These are phyloP conservation scores for Cichladusa arquata DNA, from an alignment of 2,113 vertebrate genomes.

Conservation along the genomic window DNA sequence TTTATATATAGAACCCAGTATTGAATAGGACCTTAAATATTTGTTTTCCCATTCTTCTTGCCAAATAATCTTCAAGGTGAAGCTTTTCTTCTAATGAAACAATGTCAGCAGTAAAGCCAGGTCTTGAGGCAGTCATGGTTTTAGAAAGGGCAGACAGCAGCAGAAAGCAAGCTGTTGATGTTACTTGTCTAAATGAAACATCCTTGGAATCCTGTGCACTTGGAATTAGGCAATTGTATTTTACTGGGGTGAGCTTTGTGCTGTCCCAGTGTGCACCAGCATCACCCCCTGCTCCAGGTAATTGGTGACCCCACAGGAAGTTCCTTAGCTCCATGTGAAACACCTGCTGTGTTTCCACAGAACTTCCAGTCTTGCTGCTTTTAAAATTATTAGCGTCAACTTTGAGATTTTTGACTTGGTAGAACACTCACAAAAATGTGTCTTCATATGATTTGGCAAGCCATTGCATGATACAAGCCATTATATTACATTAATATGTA, in stretches of 20 bases:
- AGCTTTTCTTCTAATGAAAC: neutral
- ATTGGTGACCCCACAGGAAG: fast-evolving
- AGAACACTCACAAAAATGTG: neutral
- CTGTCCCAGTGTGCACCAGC: neutral
- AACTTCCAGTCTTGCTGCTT: neutral
- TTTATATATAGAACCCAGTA: slow-evolving; percentile 34
- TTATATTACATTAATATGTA: neutral
- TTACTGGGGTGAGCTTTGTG: neutral
- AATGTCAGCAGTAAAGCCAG: neutral
- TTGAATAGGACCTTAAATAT: slow-evolving; percentile 48
- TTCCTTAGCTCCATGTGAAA: neutral
- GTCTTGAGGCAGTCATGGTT: neutral
- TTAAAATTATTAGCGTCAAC: fast-evolving
- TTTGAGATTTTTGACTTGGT: neutral
- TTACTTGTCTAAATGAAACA: neutral
- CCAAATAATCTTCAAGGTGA: slow-evolving; percentile 39
- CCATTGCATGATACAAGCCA: neutral
- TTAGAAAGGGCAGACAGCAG: neutral
- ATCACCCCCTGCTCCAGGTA: neutral
- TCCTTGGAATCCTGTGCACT: neutral
- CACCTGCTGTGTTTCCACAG: neutral
- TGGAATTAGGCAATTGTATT: neutral
- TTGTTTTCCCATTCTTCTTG: slow-evolving; percentile 26
- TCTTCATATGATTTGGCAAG: neutral
- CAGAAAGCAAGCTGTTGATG: neutral